These are phyloP conservation scores for Anastatus disparis DNA, from an alignment of 1,140 invertebrate genomes.

Conservation along the genomic window DNA sequence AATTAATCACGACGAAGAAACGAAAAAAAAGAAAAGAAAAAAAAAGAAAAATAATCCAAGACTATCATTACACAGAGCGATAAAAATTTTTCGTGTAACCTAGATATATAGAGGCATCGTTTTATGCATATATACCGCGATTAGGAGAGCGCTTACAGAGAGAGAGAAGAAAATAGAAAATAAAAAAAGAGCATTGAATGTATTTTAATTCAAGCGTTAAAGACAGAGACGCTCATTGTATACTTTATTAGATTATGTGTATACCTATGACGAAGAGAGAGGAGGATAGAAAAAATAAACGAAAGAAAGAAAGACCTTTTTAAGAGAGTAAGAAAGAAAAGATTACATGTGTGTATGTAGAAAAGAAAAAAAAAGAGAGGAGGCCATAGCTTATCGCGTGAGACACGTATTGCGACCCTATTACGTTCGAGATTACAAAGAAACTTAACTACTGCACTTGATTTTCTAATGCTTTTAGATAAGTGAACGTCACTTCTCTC, in stretches of 20 bases:
- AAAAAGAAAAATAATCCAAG: no score
- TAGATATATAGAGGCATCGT: constrained; percentile 1
- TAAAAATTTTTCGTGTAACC: constrained; percentile 6
- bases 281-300: no score
- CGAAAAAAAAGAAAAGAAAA: no score
- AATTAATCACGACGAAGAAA: no score
- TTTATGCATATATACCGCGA: no score
- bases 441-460: constrained; percentile 21
- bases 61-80: neutral
- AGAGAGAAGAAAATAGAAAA: neutral
- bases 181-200: neutral
- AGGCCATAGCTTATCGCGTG: constrained; percentile 35
- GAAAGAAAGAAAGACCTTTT: neutral
- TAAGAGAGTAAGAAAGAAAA: neutral
- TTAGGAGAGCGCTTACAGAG: no score
- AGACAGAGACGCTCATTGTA: constrained; percentile 28
- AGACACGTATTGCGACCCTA: constrained; percentile 35
- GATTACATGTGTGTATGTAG: neutral
- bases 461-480: constrained; percentile 28
- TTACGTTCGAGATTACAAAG: constrained; percentile 32
- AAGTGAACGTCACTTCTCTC: neutral
- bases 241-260: constrained; percentile 27
- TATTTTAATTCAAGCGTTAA: constrained; percentile 23
- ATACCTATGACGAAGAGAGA: constrained; percentile 17
- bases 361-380: neutral